A percentile compares a stretch with the other conserved stretches of the same genome.
These are phyloP conservation scores for Lampris incognitus DNA, from an alignment of 2,113 vertebrate species.

Conservation along the genomic window DNA sequence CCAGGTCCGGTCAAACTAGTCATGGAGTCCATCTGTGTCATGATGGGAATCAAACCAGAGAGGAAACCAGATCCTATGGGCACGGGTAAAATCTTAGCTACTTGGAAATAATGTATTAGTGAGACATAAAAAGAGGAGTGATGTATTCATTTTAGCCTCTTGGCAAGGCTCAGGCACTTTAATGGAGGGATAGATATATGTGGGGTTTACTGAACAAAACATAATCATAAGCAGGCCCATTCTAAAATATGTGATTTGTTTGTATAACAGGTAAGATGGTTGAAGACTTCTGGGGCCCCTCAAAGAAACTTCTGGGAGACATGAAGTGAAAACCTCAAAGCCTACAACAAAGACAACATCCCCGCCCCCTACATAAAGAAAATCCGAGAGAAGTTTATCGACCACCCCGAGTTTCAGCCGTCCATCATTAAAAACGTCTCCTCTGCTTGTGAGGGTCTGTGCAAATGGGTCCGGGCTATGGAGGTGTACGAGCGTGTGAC, in stretches of 20 bases:
- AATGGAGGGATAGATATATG: too few species aligned
- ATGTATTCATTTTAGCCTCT: too few species aligned
- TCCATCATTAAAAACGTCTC: conserved; percentile 91
- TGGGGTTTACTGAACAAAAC: too few species aligned
- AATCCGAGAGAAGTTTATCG: conserved; percentile 89
- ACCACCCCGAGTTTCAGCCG: conserved; percentile 90
- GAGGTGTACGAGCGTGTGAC: conserved; percentile 91
- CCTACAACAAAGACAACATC: conserved; percentile 91
- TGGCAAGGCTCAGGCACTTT: too few species aligned
- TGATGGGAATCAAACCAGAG: conserved; percentile 90
- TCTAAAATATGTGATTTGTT: conserved; percentile 2
- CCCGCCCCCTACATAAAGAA: conserved; percentile 84
- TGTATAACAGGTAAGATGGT: conserved; percentile 90
- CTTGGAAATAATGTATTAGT: not conserved
- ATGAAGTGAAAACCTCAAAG: conserved; percentile 91
- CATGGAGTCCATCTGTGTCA: conserved; percentile 95
- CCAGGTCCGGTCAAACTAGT: conserved; percentile 91
- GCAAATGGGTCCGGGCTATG: conserved; percentile 94
- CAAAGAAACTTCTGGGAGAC: conserved; percentile 91
- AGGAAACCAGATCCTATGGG: conserved; percentile 91
- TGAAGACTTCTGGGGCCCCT: conserved; percentile 92
- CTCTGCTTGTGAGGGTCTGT: conserved; percentile 93
- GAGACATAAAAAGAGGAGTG: too few species aligned
- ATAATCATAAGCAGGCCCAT: not conserved
- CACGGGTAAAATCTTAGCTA: conserved; percentile 77